A percentile compares a stretch with the other conserved stretches of the same genome.
phyloP scores from a whole-genome alignment of 1,140 invertebrate species.

The Lucilia cuprina region DNA sequence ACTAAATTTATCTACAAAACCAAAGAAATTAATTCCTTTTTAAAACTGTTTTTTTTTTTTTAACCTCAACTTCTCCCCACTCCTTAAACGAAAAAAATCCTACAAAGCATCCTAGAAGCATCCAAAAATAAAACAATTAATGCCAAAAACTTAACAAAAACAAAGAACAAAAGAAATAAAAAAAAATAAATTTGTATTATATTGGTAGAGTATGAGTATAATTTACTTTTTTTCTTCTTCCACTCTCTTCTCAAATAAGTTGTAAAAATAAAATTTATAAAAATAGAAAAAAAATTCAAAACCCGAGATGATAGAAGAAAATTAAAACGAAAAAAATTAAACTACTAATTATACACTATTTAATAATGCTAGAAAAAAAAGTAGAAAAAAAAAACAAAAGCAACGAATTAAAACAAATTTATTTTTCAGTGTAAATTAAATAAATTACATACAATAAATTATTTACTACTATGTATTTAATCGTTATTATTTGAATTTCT shows the following conservation, averaged over 20 bases:
- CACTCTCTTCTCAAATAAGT: not conserved
- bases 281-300: not conserved
- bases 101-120: too few species aligned
- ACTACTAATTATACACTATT: slow-evolving; percentile 20
- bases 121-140: too few species aligned
- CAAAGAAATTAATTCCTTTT: too few species aligned
- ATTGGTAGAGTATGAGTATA: not conserved
- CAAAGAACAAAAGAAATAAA: not conserved
- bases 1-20: too few species aligned
- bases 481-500: not conserved
- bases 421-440: not conserved
- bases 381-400: slow-evolving; percentile 14
- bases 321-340: not conserved
- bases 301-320: too few species aligned
- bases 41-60: too few species aligned
- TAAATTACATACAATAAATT: not conserved
- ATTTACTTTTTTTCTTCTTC: not conserved
- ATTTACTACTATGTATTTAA: not conserved
- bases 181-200: not conserved
- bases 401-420: slow-evolving; percentile 24
- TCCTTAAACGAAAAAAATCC: too few species aligned
- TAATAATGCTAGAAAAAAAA: not conserved
- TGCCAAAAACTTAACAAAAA: not conserved
- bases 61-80: too few species aligned
- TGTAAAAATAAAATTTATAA: slow-evolving; percentile 4